Evolutionary conservation across 1,140 invertebrate genomes (phyloP).

Genomic region (Drosophila varians): DNA sequence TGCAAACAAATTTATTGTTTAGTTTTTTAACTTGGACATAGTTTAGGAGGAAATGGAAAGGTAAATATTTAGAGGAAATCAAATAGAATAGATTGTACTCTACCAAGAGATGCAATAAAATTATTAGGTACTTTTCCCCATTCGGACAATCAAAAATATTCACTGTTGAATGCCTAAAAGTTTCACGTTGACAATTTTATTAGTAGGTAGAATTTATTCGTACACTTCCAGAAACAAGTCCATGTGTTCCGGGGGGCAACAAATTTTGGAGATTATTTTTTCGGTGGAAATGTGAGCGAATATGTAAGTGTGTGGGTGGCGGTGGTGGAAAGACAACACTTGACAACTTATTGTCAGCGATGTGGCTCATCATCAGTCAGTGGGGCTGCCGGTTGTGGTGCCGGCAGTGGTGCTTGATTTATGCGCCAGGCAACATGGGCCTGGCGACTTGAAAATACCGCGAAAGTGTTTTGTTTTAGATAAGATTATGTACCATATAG

Average conservation of each 20-base stretch:
- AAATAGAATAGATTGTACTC: slow-evolving; percentile 3
- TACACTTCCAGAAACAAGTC: not conserved
- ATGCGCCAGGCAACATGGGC: slow-evolving; percentile 48
- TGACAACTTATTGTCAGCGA: slow-evolving; percentile 72
- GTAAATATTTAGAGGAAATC: not conserved
- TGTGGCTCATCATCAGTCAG: slow-evolving; percentile 50
- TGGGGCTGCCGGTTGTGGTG: slow-evolving; percentile 4
- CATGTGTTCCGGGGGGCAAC: not conserved
- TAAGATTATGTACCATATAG: slow-evolving; percentile 61
- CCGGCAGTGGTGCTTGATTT: slow-evolving; percentile 53
- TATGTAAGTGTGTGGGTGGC: slow-evolving; percentile 45
- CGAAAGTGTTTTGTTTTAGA: slow-evolving; percentile 77
- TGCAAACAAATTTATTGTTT: slow-evolving; percentile 33
- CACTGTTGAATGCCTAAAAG: not conserved
- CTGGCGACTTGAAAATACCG: slow-evolving; percentile 29
- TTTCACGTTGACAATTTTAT: not conserved
- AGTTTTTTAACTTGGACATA: slow-evolving; percentile 8
- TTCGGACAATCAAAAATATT: not conserved
- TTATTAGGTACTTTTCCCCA: not conserved
- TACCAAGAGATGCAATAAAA: not conserved
- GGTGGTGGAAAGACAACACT: slow-evolving; percentile 51
- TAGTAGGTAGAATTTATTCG: not conserved
- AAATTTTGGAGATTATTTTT: slow-evolving; percentile 6
- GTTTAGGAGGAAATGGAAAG: not conserved
- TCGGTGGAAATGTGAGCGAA: slow-evolving; percentile 17